A percentile compares a stretch with the other conserved stretches of the same genome.
phyloP scores from a whole-genome alignment of 2,113 vertebrate genomes.

The Aphyosemion australe region DNA sequence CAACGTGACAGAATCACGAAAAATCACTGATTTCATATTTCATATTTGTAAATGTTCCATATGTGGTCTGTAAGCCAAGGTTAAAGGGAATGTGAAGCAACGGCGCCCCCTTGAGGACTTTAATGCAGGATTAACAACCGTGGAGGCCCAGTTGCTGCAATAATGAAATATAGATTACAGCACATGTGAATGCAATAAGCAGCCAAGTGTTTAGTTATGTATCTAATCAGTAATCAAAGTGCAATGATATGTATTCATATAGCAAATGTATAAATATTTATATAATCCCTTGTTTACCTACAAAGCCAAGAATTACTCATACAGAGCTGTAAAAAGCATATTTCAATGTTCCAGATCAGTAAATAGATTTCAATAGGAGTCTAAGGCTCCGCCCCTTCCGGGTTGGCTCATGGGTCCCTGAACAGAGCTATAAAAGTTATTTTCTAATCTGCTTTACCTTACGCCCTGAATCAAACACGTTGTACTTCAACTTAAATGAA shows the following conservation, averaged over 20 bases:
- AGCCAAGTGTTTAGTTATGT: slow-evolving; percentile 50
- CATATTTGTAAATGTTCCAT: slow-evolving; percentile 47
- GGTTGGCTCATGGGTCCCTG: no score
- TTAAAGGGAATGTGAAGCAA: slow-evolving; percentile 45
- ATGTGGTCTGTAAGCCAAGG: slow-evolving; percentile 64
- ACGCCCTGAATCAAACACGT: no score
- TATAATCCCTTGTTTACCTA: slow-evolving; percentile 57
- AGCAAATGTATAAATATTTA: slow-evolving; percentile 17
- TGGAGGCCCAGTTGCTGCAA: slow-evolving; percentile 59
- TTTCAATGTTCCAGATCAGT: no score
- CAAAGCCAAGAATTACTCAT: slow-evolving; percentile 49
- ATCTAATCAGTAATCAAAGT: slow-evolving; percentile 64
- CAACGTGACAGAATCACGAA: slow-evolving; percentile 14
- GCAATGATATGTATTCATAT: slow-evolving; percentile 38
- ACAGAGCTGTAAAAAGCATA: no score
- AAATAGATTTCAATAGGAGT: no score
- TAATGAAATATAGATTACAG: slow-evolving; percentile 57
- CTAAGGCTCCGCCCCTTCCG: no score
- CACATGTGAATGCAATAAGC: slow-evolving; percentile 72
- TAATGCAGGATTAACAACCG: slow-evolving; percentile 47
- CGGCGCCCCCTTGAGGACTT: slow-evolving; percentile 63
- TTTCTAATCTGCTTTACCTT: no score
- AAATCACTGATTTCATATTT: slow-evolving; percentile 18
- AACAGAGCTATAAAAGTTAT: no score
- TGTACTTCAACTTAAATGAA: no score